phyloP scores from a whole-genome alignment of 2,797 vertebrate genomes.

The Nannoperca australis region DNA sequence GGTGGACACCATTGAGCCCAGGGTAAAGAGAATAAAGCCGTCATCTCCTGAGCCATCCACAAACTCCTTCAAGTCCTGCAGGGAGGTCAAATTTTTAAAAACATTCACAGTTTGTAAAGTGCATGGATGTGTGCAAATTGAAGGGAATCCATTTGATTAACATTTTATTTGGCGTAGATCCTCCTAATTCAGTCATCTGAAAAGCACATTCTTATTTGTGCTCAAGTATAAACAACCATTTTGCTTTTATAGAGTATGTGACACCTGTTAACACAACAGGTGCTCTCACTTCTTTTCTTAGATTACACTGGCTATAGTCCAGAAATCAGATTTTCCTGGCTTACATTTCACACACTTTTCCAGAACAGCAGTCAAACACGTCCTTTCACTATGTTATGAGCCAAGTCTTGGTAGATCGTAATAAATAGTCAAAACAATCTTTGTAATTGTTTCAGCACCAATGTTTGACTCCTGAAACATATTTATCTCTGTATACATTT shows the following conservation, averaged over 20 bases:
- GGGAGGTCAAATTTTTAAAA: no score
- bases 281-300: not conserved
- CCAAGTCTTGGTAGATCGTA: not conserved
- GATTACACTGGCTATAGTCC: not conserved
- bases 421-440: not conserved
- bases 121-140: not conserved
- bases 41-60: conserved; percentile 93
- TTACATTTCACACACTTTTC: not conserved
- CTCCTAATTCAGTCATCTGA: not conserved
- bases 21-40: conserved; percentile 92
- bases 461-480: not conserved
- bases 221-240: not conserved
- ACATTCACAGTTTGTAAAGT: no score
- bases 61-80: conserved; percentile 92
- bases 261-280: conserved; percentile 16
- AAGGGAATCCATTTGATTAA: not conserved
- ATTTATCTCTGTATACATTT: not conserved
- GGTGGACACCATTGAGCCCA: conserved; percentile 92
- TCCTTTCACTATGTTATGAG: not conserved
- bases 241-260: conserved; percentile 7
- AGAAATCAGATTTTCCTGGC: conserved; percentile 1
- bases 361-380: not conserved
- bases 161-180: not conserved
- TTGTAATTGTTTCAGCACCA: not conserved
- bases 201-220: not conserved